Base-by-base conservation (phyloP, 2,888 invertebrate species). In the Tyria jacobaeae region DNA sequence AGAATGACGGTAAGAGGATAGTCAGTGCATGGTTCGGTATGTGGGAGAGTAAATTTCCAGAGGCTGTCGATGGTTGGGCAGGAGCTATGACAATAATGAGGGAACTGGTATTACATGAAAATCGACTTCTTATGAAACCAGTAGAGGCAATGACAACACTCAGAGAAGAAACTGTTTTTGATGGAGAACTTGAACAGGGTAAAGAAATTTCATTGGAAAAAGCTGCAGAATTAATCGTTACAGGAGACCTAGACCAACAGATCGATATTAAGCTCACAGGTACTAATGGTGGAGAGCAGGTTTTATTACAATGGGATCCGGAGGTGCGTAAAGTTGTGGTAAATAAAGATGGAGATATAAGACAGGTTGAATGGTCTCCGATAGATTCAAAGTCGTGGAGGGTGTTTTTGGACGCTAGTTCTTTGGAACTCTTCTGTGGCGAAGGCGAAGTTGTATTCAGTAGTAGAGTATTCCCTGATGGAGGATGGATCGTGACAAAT, bases 361-460 rank as follows among this genome's bases (percentile, higher is more conserved):
- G 93, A 44, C 91, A 90, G 68, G 88, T 91, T 15, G 89, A 89
- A 62, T 93, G 94, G 94, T 68, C 68, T 25, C 89, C 90, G 1
- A 76, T 86, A 4, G 76, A 75, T 0, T 82, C 84, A 0, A 71
- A 70, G 21, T 60, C 73, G 1, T 91, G 89, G 90, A 84, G 90
- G 58, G 76, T 94, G 1, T 93, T 91, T 73, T 68, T 94, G 6
- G 94, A 94, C 60, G 81, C 92, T 3, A 91, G 92, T 71, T 92
- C 92, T 2, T 34, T 94, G 59, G 94, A 94, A 67, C 65, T 92
- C 48, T 94, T 94, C 78, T 93, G 93, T 54, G 93, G 94, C 0
- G 89, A 91, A 67, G 94, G 94, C 0, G 94, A 93, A 60, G 92
- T 89, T 1, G 92, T 93, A 0, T 91, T 94, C 71, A 94, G 93